A percentile compares a stretch with the other conserved stretches of the same genome.
Evolutionary conservation across 1,140 invertebrate genomes (phyloP).

Genomic region (Cephus cinctus): DNA sequence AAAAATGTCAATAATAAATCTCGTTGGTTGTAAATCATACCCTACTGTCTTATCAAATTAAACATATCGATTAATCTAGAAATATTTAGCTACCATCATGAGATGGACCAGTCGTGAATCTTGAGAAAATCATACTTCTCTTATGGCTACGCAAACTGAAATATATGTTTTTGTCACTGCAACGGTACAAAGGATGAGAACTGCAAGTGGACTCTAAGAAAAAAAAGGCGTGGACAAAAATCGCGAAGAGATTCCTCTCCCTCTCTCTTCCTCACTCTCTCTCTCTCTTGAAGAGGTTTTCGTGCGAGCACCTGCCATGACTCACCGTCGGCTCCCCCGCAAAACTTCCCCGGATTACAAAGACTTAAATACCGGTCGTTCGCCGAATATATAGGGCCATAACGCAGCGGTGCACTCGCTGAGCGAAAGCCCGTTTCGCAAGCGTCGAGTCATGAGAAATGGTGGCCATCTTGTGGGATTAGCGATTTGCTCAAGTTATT

Average conservation of each 20-base stretch:
- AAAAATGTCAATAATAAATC: too few relatives aligned
- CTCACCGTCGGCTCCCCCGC: conserved; percentile 48
- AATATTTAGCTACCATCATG: too few relatives aligned
- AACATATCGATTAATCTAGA: too few relatives aligned
- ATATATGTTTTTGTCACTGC: too few relatives aligned
- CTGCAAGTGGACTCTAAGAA: too few relatives aligned
- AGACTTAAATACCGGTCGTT: conserved; percentile 47
- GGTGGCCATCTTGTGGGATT: conserved; percentile 25
- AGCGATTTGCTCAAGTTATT: conserved; percentile 32
- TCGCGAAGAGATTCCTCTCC: conserved; percentile 10
- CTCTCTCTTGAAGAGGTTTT: conserved; percentile 4
- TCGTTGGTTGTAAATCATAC: too few relatives aligned
- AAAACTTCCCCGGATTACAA: conserved; percentile 46
- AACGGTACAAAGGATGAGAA: too few relatives aligned
- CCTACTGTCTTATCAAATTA: too few relatives aligned
- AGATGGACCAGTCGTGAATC: too few relatives aligned
- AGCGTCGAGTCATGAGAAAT: conserved; percentile 18
- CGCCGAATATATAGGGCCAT: conserved; percentile 28
- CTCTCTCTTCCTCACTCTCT: conserved; percentile 11
- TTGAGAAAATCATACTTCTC: too few relatives aligned
- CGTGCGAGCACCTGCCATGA: conserved; percentile 43
- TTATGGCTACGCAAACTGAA: too few relatives aligned
- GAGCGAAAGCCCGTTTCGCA: conserved; percentile 1
- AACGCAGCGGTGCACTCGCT: neutral
- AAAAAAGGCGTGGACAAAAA: too few relatives aligned